Evolutionary conservation across 35 echinoderm and acorn worm genomes (phyloP), one percentile per base, ranked within the genome.

Genomic region (Heliocidaris erythrogramma): DNA sequence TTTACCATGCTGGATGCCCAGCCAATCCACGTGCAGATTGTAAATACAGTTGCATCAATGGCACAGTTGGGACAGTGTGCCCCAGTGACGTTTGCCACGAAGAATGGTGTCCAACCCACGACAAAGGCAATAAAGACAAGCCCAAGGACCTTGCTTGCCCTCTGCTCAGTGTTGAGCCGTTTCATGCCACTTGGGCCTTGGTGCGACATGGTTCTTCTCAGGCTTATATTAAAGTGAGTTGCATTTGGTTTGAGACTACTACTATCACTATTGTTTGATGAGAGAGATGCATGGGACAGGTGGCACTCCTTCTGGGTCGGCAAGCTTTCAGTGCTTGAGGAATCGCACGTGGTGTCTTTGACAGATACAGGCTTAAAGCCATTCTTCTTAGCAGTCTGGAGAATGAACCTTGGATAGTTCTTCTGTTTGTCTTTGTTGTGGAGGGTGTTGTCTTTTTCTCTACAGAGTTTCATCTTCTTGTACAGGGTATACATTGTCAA

Each of bases 61-160:
- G 30, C 31, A 88, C 95, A 94, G 32, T 47, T 29, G 10, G 21
- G 32, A 88, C 96, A 97, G 10, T 95, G 30, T 2, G 96, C 94
- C 7, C 60, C 93, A 11, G 95, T 49, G 31, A 98, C 88, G 61
- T 98, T 98, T 13, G 94, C 86, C 30, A 96, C 42, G 86, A 98
- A 98, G 56, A 98, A 98, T 1, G 97, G 97, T n/a, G 96, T 95
- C 97, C 97, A 98, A 2, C 96, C 96, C 13, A 97, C 86, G 0
- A 98, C 95, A 50, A 98, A 98, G 12, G 94, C 91, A 24, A 94
- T 27, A 94, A 98, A 98, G 88, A 98, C 94, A 0, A 98, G 92
- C 14, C 97, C 94, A 13, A 98, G 96, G 31, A 98, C 97, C 90
- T 97, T 97, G 90, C 95, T 97, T 16, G 97, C 97, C 48, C 96